Base-by-base conservation (phyloP, 92 coral and sea anemone species). In the Porites cylindrica region DNA sequence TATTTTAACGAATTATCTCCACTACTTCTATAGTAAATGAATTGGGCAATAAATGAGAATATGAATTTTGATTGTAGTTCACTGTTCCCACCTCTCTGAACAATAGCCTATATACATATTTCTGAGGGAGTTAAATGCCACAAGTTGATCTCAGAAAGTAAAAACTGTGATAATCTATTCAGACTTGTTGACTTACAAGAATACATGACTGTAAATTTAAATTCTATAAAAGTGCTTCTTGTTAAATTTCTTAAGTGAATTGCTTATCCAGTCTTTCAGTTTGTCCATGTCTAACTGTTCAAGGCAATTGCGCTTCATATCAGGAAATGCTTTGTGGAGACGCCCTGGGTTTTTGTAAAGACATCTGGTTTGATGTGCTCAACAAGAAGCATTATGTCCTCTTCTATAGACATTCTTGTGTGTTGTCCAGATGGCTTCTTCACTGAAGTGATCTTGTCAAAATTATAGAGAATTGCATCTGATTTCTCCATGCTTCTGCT, bases 401-500 rank as follows among this genome's bases (percentile, higher is more conserved):
- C 88, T 74, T 89, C 86, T 38, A 80, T 77, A 72, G 94, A 89
- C 29, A 76, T 78, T 77, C 80, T 79, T 1, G 86, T 76, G 65
- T 89, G 97, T 78, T 72, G 80, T 0, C 94, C 97, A 29, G 97
- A 94, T 56, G 91, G 79, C 79, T 68, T 89, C 58, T 75, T 74
- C n/a, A 94, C 87, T 19, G 68, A 61, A 66, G 83, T 56, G 75
- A 68, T 86, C n/a, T 17, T 61, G 69, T 94, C 97, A 79, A 83
- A 94, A 23, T 78, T 74, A 3, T 17, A 17, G 91, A 83, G 79
- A 13, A 91, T 81, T 7, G 81, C 87, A 12, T 70, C 71, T 14
- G 93, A 91, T 6, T 89, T 77, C 67, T 91, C 91, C 18, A 89
- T 68, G 7, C 91, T 86, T 21, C 89, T 89, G 90, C 97, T 81